Percentiles rank a stretch among this genome's conserved stretches.
Evolutionary conservation across 2,113 vertebrate genomes (phyloP).

Genomic region (Bagarius yarrelli): DNA sequence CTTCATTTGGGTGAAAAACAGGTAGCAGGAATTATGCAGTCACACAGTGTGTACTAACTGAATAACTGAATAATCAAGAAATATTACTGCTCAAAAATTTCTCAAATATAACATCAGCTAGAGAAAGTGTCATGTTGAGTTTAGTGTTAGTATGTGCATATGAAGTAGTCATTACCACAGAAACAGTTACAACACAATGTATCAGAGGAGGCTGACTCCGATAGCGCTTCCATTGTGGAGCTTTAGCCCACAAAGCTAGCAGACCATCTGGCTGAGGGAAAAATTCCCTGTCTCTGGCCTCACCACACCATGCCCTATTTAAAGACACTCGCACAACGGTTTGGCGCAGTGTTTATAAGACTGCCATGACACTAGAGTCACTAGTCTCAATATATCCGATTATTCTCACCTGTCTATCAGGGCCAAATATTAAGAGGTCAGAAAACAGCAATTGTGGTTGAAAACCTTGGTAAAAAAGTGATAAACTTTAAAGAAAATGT

Average conservation of each 20-base stretch:
- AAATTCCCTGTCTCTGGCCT: slow-evolving; percentile 17
- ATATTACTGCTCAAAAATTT: too few relatives aligned
- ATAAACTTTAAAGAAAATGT: neutral
- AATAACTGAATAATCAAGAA: too few relatives aligned
- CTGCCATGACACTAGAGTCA: neutral
- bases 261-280: slow-evolving; percentile 32
- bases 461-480: neutral
- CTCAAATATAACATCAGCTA: too few relatives aligned
- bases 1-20: too few relatives aligned
- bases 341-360: neutral
- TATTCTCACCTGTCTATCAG: too few relatives aligned
- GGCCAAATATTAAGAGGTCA: neutral
- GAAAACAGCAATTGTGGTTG: neutral
- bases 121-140: neutral
- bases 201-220: neutral
- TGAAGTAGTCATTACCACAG: neutral
- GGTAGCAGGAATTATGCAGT: too few relatives aligned
- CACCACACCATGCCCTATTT: slow-evolving; percentile 16
- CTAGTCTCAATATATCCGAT: too few relatives aligned
- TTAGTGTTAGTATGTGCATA: neutral
- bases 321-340: slow-evolving; percentile 1
- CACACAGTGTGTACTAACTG: too few relatives aligned
- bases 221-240: slow-evolving; percentile 9
- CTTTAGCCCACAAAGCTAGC: slow-evolving; percentile 25
- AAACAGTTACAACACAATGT: neutral